These are phyloP conservation scores for Conger conger DNA, from an alignment of 2,113 vertebrate genomes.

Conservation along the genomic window DNA sequence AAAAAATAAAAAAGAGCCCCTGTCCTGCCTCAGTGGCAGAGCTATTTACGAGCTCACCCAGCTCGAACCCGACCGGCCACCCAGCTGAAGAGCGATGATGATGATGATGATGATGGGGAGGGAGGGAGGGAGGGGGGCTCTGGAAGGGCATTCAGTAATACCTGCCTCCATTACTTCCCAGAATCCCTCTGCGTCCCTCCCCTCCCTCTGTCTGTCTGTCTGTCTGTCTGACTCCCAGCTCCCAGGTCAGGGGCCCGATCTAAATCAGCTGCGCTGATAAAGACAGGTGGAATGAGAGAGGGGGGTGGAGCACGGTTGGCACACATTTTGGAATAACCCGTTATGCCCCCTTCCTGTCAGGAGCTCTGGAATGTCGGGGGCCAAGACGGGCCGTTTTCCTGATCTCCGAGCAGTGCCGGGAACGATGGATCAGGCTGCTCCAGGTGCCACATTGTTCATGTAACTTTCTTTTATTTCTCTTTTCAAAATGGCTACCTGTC, in stretches of 20 bases:
- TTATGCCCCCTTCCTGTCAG: too few species aligned
- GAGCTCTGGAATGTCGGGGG: too few species aligned
- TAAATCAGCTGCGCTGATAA: constrained; percentile 23
- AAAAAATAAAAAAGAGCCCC: constrained; percentile 36
- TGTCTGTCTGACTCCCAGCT: neutral
- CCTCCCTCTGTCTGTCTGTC: neutral
- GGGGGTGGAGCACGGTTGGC: neutral
- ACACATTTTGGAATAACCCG: neutral
- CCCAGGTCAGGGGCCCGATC: constrained; percentile 16
- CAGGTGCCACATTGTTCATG: constrained; percentile 1
- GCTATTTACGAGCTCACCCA: constrained; percentile 31
- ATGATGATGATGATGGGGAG: constrained; percentile 22
- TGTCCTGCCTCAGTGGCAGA: constrained; percentile 25
- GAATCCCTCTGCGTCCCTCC: neutral
- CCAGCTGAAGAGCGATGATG: constrained; percentile 13
- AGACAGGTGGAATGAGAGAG: neutral
- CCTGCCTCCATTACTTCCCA: constrained; percentile 1
- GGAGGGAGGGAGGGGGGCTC: neutral
- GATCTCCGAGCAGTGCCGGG: neutral
- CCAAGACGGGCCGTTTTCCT: too few species aligned
- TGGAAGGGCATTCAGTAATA: constrained; percentile 14
- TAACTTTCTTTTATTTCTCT: neutral
- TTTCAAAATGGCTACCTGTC: constrained; percentile 14
- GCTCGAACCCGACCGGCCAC: neutral
- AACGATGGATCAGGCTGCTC: too few species aligned